These are phyloP conservation scores for Diarsia mendica DNA, from an alignment of 2,888 invertebrate species.

Conservation along the genomic window DNA sequence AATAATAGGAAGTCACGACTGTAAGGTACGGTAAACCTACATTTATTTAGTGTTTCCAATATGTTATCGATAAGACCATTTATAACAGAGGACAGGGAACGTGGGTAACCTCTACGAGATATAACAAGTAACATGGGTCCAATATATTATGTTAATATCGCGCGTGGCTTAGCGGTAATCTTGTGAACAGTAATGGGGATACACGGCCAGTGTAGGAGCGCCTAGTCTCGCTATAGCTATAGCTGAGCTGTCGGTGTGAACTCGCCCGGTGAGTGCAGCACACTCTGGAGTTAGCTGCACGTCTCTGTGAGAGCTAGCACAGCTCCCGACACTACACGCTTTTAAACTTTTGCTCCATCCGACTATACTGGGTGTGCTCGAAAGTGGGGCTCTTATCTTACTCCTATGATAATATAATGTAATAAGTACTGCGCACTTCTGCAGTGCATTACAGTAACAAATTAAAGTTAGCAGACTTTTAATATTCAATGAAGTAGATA, in stretches of 20 bases:
- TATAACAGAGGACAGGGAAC: neutral
- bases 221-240: too few relatives aligned
- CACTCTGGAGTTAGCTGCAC: neutral
- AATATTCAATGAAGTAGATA: constrained; percentile 9
- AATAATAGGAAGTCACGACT: neutral
- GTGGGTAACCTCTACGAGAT: constrained; percentile 16
- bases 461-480: constrained; percentile 5
- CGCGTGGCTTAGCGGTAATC: constrained; percentile 10
- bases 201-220: neutral
- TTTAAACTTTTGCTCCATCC: constrained; percentile 15
- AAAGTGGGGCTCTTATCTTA: neutral
- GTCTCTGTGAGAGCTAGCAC: neutral
- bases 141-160: constrained; percentile 33
- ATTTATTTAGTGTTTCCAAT: constrained; percentile 16
- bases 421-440: neutral
- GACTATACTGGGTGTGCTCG: too few relatives aligned
- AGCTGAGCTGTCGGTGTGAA: neutral
- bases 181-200: constrained; percentile 3
- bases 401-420: neutral
- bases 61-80: constrained; percentile 3
- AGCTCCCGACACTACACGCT: neutral
- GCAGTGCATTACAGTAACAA: neutral
- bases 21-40: neutral
- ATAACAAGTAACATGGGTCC: constrained; percentile 15
- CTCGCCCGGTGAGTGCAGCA: neutral